Evolutionary conservation across 2,888 invertebrate genomes (phyloP).

Genomic region (Nymphalis urticae): DNA sequence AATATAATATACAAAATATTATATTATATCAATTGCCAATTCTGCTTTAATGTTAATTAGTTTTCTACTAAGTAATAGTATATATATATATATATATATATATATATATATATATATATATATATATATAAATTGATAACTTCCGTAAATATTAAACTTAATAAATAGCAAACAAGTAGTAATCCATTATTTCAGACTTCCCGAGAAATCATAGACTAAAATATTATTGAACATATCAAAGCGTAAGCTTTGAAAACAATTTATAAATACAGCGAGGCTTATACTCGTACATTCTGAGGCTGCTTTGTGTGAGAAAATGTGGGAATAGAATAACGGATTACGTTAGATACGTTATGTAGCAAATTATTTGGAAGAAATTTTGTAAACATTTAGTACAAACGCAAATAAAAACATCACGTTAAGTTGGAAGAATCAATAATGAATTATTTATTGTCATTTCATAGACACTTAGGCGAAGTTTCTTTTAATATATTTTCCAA

Average conservation of each 20-base stretch:
- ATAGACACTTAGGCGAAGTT: background rate
- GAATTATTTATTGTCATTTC: constrained; percentile 4
- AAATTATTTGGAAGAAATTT: background rate
- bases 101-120: no score
- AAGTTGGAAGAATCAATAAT: background rate
- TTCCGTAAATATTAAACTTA: constrained; percentile 30
- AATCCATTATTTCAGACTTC: constrained; percentile 30
- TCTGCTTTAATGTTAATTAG: constrained; percentile 18
- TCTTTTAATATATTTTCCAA: constrained; percentile 7
- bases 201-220: constrained; percentile 29
- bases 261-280: constrained; percentile 30
- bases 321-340: constrained; percentile 20
- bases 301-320: constrained; percentile 17
- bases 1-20: background rate
- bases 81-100: no score
- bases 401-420: background rate
- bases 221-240: constrained; percentile 33
- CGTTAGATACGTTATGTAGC: background rate
- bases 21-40: background rate
- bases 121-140: constrained; percentile 11
- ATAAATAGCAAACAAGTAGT: constrained; percentile 31
- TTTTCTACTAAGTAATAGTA: constrained; percentile 21
- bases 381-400: background rate
- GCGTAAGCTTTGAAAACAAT: constrained; percentile 29
- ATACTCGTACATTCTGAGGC: constrained; percentile 25